A percentile compares a stretch with the other conserved stretches of the same genome.
Evolutionary conservation across 37 sponge, comb jelly and placozoan species (phyloP).

Genomic region (Mnemiopsis leidyi): DNA sequence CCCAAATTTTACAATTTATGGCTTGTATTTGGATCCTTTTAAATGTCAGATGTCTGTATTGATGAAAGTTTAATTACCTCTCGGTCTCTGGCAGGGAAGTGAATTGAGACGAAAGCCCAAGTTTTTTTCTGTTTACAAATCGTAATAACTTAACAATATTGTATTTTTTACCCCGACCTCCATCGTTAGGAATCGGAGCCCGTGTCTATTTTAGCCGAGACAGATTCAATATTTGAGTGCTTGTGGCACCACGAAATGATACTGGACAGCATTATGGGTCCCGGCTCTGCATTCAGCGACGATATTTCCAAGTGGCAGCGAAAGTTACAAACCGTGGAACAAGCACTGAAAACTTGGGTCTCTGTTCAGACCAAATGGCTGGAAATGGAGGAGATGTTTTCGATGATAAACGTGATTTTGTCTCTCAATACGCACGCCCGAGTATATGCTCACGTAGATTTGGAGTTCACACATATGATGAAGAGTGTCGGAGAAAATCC

Average conservation of each 20-base stretch:
- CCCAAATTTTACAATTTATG: no score
- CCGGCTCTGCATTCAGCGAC: constrained; percentile 60
- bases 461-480: constrained; percentile 60
- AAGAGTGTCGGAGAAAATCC: constrained; percentile 60
- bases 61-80: no score
- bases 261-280: constrained; percentile 55
- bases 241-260: constrained; percentile 64
- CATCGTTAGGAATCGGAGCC: constrained; percentile 49
- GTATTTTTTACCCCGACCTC: no score
- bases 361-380: constrained; percentile 51
- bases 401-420: background rate
- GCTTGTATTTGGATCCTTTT: no score
- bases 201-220: constrained; percentile 1
- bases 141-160: no score
- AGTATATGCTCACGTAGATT: constrained; percentile 56
- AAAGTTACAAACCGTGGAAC: constrained; percentile 52
- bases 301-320: constrained; percentile 52
- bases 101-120: no score
- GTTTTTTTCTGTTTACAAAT: no score
- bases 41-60: no score
- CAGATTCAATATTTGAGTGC: constrained; percentile 54
- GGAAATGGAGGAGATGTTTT: constrained; percentile 65
- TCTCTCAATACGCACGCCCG: constrained; percentile 44
- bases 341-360: constrained; percentile 28
- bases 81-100: no score